phyloP scores from a whole-genome alignment of 2,113 vertebrate species.

The Amazona vittata region DNA sequence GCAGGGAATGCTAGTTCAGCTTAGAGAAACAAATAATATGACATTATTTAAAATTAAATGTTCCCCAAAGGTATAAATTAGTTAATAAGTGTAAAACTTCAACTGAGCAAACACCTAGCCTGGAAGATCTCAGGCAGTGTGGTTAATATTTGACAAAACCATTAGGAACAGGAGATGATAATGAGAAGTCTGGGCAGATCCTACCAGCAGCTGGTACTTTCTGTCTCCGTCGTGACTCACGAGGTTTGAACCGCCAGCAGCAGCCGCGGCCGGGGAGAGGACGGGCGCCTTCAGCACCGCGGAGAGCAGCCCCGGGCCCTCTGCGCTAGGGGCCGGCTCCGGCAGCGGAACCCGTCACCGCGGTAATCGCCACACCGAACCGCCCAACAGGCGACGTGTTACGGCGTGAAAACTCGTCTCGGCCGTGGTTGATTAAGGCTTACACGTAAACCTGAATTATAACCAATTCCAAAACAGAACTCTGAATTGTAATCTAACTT shows the following conservation, averaged over 20 bases:
- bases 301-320: conserved; percentile 33
- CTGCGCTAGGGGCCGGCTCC: background rate
- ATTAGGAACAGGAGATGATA: background rate
- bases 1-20: background rate
- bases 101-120: background rate
- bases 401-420: background rate
- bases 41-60: background rate
- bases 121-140: background rate
- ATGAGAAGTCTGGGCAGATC: background rate
- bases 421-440: background rate
- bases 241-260: background rate
- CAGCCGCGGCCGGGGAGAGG: background rate
- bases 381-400: background rate
- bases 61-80: background rate
- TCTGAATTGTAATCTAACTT: background rate
- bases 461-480: background rate
- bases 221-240: background rate
- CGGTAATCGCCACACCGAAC: background rate
- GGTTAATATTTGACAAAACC: background rate
- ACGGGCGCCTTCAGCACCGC: conserved; percentile 53
- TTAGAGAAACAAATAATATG: background rate
- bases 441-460: background rate
- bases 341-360: background rate
- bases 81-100: background rate
- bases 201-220: background rate